These are phyloP conservation scores for Agrenia bidenticulata DNA, from an alignment of 2,888 invertebrate genomes.

Conservation along the genomic window DNA sequence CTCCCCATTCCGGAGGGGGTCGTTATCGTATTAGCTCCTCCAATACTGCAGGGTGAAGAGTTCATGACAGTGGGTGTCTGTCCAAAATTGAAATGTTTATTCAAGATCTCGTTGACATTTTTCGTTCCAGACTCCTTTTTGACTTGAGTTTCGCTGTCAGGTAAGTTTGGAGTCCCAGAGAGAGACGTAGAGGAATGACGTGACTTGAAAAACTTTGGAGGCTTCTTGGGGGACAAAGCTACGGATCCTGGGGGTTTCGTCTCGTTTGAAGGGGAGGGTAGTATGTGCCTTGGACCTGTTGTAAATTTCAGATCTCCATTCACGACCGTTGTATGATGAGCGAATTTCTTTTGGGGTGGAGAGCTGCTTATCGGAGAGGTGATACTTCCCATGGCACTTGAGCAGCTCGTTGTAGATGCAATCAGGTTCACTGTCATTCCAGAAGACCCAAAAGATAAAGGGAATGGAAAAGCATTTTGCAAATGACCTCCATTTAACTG, in stretches of 20 bases:
- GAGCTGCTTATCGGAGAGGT: not conserved
- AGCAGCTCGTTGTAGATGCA: constrained; percentile 10
- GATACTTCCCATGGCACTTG: not conserved
- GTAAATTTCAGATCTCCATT: constrained; percentile 44
- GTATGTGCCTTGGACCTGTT: constrained; percentile 29
- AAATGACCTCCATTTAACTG: not conserved
- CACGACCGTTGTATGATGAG: constrained; percentile 32
- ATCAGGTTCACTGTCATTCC: constrained; percentile 39
- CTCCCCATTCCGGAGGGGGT: constrained; percentile 7
- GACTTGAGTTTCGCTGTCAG: too few relatives aligned
- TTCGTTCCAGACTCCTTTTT: not conserved
- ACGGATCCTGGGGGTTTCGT: not conserved
- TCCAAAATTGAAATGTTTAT: not conserved
- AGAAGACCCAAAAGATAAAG: constrained; percentile 26
- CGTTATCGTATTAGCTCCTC: constrained; percentile 4
- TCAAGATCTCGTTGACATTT: not conserved
- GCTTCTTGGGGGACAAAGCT: constrained; percentile 36
- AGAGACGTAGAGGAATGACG: constrained; percentile 16
- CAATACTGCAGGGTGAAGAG: not conserved
- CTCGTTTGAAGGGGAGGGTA: constrained; percentile 18
- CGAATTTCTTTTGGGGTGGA: constrained; percentile 5
- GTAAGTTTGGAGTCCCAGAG: not conserved
- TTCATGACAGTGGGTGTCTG: not conserved
- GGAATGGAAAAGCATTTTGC: constrained; percentile 16
- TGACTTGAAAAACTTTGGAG: constrained; percentile 51